Evolutionary conservation across 2,888 invertebrate species (phyloP).

Genomic region (Cerceris ruficornis): DNA sequence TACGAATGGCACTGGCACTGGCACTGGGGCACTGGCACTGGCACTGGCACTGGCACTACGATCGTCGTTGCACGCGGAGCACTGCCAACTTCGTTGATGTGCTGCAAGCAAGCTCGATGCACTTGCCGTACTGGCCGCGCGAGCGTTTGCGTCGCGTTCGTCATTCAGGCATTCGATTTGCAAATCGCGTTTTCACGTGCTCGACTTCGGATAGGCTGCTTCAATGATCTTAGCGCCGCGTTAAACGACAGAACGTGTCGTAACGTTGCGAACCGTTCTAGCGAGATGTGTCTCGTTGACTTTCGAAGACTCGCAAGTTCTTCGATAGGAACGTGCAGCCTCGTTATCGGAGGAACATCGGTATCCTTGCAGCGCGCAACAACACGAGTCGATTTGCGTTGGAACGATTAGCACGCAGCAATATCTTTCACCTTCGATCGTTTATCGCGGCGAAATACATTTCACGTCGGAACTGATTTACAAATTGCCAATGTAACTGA

Average conservation of each 20-base stretch:
- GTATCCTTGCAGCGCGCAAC: too few relatives aligned
- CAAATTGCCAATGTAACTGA: constrained; percentile 15
- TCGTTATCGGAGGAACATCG: too few relatives aligned
- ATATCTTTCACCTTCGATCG: too few relatives aligned
- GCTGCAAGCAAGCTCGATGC: constrained; percentile 25
- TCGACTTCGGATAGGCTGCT: constrained; percentile 3
- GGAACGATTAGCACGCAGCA: too few relatives aligned
- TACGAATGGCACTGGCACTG: constrained; percentile 26
- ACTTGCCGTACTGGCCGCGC: constrained; percentile 30
- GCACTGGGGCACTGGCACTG: constrained; percentile 39
- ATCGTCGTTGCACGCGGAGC: constrained; percentile 40
- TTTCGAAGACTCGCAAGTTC: too few relatives aligned
- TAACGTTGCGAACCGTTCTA: background rate
- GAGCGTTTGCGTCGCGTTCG: constrained; percentile 29
- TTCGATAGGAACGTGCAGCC: too few relatives aligned
- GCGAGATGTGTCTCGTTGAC: too few relatives aligned
- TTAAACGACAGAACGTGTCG: background rate
- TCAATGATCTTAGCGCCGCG: constrained; percentile 2
- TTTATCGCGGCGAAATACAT: too few relatives aligned
- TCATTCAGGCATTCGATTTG: constrained; percentile 54
- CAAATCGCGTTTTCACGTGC: constrained; percentile 42
- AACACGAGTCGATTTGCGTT: too few relatives aligned
- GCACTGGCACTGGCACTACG: constrained; percentile 39
- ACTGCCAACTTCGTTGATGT: constrained; percentile 35
- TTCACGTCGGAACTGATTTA: too few relatives aligned